These are phyloP conservation scores for Parazoanthus atlanticus DNA, from an alignment of 92 coral and sea anemone species.

Conservation along the genomic window DNA sequence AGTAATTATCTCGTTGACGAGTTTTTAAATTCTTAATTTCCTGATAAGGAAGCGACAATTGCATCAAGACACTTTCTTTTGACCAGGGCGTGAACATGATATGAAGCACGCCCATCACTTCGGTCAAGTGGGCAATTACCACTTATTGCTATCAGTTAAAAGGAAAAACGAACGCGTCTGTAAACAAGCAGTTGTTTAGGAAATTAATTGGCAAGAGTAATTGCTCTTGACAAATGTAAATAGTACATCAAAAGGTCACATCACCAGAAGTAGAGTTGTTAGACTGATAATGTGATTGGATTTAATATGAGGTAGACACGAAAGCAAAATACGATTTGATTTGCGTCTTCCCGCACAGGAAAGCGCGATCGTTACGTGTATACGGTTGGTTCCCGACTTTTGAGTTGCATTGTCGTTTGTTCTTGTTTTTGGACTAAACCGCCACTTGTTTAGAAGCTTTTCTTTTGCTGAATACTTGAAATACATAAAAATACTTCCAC, in stretches of 20 bases:
- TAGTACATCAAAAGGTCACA: neutral
- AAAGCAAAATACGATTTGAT: neutral
- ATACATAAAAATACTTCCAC: no score
- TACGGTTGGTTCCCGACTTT: neutral
- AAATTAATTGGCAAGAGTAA: conserved; percentile 1
- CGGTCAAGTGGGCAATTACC: neutral
- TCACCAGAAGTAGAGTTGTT: neutral
- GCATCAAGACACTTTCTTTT: neutral
- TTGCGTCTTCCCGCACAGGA: neutral
- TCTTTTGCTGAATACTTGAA: no score
- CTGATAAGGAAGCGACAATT: conserved; percentile 12
- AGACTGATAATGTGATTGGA: neutral
- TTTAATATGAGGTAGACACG: neutral
- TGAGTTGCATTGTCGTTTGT: neutral
- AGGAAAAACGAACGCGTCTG: neutral
- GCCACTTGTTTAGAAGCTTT: no score
- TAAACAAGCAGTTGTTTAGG: neutral
- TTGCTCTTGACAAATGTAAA: neutral
- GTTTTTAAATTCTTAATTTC: neutral
- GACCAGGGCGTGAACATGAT: neutral
- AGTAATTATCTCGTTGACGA: neutral
- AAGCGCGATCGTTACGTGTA: neutral
- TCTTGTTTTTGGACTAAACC: no score
- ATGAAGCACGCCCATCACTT: neutral
- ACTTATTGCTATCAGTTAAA: neutral